Base-by-base conservation (phyloP, 2,888 invertebrate genomes). In the Cosmia trapezina region DNA sequence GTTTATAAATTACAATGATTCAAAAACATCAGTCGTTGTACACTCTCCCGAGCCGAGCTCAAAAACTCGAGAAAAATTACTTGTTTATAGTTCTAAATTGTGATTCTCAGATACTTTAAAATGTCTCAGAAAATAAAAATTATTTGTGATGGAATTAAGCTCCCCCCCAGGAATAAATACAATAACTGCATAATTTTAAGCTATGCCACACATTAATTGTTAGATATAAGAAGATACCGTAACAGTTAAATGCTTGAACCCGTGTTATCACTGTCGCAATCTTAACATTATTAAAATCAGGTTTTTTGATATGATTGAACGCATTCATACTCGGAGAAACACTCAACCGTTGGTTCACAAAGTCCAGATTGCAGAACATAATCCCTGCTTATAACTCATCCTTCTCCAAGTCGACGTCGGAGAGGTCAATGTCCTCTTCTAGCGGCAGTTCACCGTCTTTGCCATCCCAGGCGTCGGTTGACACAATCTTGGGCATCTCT, bases 361-460 rank as follows among this genome's bases (percentile, higher is more conserved):
- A 80, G 81, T 83, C 66, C 66, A 61, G 17, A 28, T 14, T 49
- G 28, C 56, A 47, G 64, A 54, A 54, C 59, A 53, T 9, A 54
- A 54, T 11, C 59, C 62, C 66, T 69, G 71, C 68, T 97, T 97
- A 98, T 93, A 98, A 95, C 93, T 98, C 98, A 84, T 98, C 98
- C 91, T 97, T 98, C 81, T 98, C 98, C 59, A 99, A 96, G 83
- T 98, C 98, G 37, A 99, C 96, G 92, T 99, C 99, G 47, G 98
- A 98, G 69, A 99, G 97, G 96, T 99, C 99, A 80, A 98, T 98
- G 83, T 99, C 99, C 88, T 99, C 99, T 92, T 98, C 98, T 51
- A 95, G 97, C 3, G 98, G 98, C 87, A 98, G 95, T 88, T 98
- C 98, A 0, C 98, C 99, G 91, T 99, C 99, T 91, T 99, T 98